These are phyloP conservation scores for Oryzias woworae DNA, from an alignment of 2,113 vertebrate genomes.

Conservation along the genomic window DNA sequence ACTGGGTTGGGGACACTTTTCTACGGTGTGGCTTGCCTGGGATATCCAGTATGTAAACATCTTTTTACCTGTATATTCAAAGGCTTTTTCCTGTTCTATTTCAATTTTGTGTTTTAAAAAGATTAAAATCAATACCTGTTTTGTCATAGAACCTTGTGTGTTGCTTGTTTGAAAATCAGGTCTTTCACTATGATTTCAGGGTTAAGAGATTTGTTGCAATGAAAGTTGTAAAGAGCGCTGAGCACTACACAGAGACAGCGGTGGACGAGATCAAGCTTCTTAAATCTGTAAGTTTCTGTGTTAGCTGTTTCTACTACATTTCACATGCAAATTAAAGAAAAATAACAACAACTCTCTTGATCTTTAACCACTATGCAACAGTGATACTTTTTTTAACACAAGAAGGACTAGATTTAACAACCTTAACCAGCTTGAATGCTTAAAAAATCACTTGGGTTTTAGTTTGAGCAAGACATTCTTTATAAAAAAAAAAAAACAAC, in stretches of 20 bases:
- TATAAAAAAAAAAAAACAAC: no score
- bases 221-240: slow-evolving; percentile 99
- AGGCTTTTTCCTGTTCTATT: slow-evolving; percentile 8
- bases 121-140: not conserved
- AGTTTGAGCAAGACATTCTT: no score
- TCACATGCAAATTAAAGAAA: no score
- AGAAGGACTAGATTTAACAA: no score
- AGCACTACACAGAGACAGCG: slow-evolving; percentile 97
- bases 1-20: slow-evolving; percentile 98
- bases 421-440: no score
- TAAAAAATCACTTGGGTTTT: no score
- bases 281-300: slow-evolving; percentile 84
- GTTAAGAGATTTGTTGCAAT: slow-evolving; percentile 95
- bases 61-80: not conserved
- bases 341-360: no score
- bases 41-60: slow-evolving; percentile 90
- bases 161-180: slow-evolving; percentile 19
- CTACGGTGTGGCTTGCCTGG: slow-evolving; percentile 97
- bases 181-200: slow-evolving; percentile 70
- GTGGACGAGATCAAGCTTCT: slow-evolving; percentile 96
- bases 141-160: not conserved
- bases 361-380: no score
- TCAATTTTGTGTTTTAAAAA: not conserved
- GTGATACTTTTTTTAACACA: no score
- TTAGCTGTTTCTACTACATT: no score